Percentiles rank a stretch among this genome's conserved stretches.
These are phyloP conservation scores for Eubucco bourcierii DNA, from an alignment of 2,113 vertebrate genomes.

Conservation along the genomic window DNA sequence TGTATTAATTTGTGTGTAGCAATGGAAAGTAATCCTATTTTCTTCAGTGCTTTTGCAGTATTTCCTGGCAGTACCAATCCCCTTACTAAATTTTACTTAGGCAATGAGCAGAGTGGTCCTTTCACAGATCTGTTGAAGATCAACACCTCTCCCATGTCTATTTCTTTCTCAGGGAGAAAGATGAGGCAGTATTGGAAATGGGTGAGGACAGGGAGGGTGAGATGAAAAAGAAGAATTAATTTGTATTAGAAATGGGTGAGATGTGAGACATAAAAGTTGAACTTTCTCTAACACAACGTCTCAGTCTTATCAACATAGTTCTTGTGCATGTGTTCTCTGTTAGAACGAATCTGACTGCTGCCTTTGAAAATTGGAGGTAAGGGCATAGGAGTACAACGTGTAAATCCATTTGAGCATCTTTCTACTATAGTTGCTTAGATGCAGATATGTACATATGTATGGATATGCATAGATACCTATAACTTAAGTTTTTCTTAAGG, in stretches of 20 bases:
- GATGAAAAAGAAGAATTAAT: no score
- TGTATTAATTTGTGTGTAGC: not conserved
- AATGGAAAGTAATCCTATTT: not conserved
- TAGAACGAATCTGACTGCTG: not conserved
- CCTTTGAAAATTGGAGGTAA: not conserved
- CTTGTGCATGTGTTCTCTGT: not conserved
- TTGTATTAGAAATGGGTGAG: not conserved
- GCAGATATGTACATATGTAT: not conserved
- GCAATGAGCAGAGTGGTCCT: not conserved
- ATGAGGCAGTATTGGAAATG: not conserved
- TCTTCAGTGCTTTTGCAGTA: not conserved
- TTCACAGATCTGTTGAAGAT: not conserved
- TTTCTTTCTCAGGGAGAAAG: not conserved
- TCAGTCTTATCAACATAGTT: not conserved
- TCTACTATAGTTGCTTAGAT: not conserved
- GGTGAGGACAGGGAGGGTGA: not conserved
- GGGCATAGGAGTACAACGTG: not conserved
- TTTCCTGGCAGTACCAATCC: not conserved
- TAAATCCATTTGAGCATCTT: not conserved
- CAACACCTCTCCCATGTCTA: not conserved
- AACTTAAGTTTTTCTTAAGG: not conserved
- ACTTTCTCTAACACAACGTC: not conserved
- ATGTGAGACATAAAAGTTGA: not conserved
- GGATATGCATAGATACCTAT: not conserved
- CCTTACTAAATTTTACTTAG: not conserved